phyloP scores from a whole-genome alignment of 2,888 invertebrate species.

The Acanthococcus lagerstroemiae region DNA sequence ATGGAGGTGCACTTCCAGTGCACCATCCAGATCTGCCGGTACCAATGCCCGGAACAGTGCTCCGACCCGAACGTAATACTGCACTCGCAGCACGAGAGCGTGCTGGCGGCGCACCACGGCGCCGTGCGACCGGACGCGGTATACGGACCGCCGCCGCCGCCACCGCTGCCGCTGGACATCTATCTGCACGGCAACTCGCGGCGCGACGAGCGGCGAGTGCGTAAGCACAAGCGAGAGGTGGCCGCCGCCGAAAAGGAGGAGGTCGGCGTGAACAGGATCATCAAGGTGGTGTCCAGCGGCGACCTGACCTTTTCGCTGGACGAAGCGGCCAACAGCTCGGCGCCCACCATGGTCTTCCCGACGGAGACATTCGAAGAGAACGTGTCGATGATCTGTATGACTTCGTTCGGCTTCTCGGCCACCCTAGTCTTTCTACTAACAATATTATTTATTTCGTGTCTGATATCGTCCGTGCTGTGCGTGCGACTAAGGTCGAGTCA shows the following conservation, averaged over 20 bases:
- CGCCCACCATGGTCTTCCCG: slow-evolving; percentile 60
- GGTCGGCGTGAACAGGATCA: slow-evolving; percentile 79
- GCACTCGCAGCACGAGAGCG: slow-evolving; percentile 40
- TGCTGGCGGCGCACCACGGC: slow-evolving; percentile 49
- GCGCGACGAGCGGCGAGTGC: slow-evolving; percentile 71
- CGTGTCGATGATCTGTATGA: slow-evolving; percentile 74
- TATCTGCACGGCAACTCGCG: slow-evolving; percentile 58
- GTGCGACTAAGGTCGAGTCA: slow-evolving; percentile 49
- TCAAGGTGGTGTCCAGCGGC: slow-evolving; percentile 82
- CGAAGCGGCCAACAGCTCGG: slow-evolving; percentile 52
- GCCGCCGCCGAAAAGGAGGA: slow-evolving; percentile 61
- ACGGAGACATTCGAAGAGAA: slow-evolving; percentile 48
- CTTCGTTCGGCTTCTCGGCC: slow-evolving; percentile 83
- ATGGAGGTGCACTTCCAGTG: slow-evolving; percentile 96
- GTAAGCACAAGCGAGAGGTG: slow-evolving; percentile 63
- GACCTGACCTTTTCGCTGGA: slow-evolving; percentile 76
- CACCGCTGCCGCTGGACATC: slow-evolving; percentile 49
- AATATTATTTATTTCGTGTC: slow-evolving; percentile 71
- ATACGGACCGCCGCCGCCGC: slow-evolving; percentile 56
- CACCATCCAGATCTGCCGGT: slow-evolving; percentile 86
- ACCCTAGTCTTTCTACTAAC: slow-evolving; percentile 72
- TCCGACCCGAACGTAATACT: slow-evolving; percentile 50
- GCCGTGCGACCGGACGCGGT: slow-evolving; percentile 46
- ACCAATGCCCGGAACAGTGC: slow-evolving; percentile 87
- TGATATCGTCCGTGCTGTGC: slow-evolving; percentile 76